Evolutionary conservation across 35 echinoderm and acorn worm genomes (phyloP).

Genomic region (Strongylocentrotus purpuratus): DNA sequence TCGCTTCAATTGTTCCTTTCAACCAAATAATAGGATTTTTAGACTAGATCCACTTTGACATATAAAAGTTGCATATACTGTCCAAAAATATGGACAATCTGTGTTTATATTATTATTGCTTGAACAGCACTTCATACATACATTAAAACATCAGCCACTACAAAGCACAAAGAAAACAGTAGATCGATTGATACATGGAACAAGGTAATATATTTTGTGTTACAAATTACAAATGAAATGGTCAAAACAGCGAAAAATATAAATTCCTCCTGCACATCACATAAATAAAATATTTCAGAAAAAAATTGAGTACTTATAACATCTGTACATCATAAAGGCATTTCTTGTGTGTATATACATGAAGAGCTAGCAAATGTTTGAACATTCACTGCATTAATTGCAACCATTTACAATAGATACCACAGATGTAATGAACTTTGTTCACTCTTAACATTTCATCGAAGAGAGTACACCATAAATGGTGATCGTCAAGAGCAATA

Average conservation of each 20-base stretch:
- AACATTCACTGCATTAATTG: not conserved
- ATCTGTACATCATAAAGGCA: not conserved
- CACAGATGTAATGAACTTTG: not conserved
- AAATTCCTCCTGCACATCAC: conserved; percentile 23
- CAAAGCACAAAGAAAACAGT: too few relatives aligned
- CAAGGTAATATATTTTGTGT: not conserved
- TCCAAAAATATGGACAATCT: too few relatives aligned
- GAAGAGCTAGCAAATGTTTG: not conserved
- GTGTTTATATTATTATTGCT: too few relatives aligned
- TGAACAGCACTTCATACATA: too few relatives aligned
- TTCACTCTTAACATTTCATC: not conserved
- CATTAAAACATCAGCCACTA: too few relatives aligned
- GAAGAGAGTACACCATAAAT: not conserved
- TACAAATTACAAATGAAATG: conserved; percentile 5
- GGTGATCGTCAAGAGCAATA: not conserved
- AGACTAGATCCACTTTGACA: too few relatives aligned
- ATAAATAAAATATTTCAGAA: conserved; percentile 47
- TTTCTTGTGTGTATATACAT: conserved; percentile 12
- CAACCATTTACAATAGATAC: not conserved
- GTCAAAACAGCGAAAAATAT: conserved; percentile 19
- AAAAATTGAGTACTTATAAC: not conserved
- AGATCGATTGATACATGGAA: not conserved
- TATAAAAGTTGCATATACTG: too few relatives aligned
- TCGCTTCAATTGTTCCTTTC: too few relatives aligned
- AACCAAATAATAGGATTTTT: too few relatives aligned